phyloP scores from a whole-genome alignment of 2,797 vertebrate species.

The Lepidocolaptes lacrymiger region DNA sequence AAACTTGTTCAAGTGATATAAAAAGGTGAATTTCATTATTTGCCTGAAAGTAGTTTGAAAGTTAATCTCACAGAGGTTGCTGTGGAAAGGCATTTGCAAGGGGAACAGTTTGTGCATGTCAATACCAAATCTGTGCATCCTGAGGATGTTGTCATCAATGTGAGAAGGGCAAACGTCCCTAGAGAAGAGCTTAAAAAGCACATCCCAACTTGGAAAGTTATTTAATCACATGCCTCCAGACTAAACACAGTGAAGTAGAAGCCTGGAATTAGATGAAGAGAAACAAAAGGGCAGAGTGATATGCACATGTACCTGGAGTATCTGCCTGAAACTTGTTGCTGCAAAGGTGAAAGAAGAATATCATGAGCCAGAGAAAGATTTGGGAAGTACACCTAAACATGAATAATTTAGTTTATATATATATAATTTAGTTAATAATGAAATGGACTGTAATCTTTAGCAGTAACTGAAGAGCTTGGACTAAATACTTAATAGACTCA shows the following conservation, averaged over 20 bases:
- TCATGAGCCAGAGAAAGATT: background rate
- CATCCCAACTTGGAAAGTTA: background rate
- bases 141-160: background rate
- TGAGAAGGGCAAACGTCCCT: background rate
- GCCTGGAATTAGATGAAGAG: background rate
- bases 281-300: background rate
- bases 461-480: background rate
- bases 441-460: background rate
- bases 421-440: background rate
- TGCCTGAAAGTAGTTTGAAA: background rate
- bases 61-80: background rate
- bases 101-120: accelerated
- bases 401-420: background rate
- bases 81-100: background rate
- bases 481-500: slow-evolving; percentile 34
- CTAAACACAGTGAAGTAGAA: background rate
- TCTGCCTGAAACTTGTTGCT: background rate
- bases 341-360: background rate
- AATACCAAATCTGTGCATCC: background rate
- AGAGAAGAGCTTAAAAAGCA: background rate
- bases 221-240: background rate
- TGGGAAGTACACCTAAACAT: background rate
- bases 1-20: background rate
- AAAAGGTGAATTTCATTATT: background rate
- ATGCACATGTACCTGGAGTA: background rate